Base-by-base conservation (phyloP, 2,888 invertebrate genomes). In the Aspidiotus destructor region DNA sequence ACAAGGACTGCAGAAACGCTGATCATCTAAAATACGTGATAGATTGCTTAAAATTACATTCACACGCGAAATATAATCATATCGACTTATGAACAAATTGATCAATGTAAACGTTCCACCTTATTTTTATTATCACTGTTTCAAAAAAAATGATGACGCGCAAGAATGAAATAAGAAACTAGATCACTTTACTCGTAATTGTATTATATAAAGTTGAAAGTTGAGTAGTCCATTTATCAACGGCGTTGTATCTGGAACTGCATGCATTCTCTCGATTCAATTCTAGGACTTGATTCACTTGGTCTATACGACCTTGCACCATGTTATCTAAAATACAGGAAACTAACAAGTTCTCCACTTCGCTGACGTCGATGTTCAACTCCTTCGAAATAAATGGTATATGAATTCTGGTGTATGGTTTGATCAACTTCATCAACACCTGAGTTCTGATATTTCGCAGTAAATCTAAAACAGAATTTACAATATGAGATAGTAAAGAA, bases 361-460 rank as follows among this genome's bases (percentile, higher is more conserved):
- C 99, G 72, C 86, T 85, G 70, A 89, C 91, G 77, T 94, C 92
- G 73, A 94, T 94, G 76, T 94, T 94, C 68, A 94, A 80, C 77
- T 94, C 92, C 77, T 89, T 90, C 52, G 98, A 96, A 77, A 99
- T 95, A 77, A 97, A 98, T 7, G 94, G 93, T 78, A 99, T 95
- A 77, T 95, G 92, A 75, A 99, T 98, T 76, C 94, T 86, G 60
- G 97, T 99, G 80, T 99, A 99, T 0, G 99, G 99, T 70, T 92
- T 92, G 75, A 99, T 98, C 72, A 99, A 80, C 78, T 97, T 96
- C 72, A 98, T 94, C 70, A 99, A 82, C 71, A 99, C 98, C 76
- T 85, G 83, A 5, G 97, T 98, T 73, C 98, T 83, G 75, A 99
- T 97, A 79, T 99, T 99, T 69, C 95, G 82, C 68, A 97, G 80